These are phyloP conservation scores for Epinotia ramella DNA, from an alignment of 2,888 invertebrate species.

Conservation along the genomic window DNA sequence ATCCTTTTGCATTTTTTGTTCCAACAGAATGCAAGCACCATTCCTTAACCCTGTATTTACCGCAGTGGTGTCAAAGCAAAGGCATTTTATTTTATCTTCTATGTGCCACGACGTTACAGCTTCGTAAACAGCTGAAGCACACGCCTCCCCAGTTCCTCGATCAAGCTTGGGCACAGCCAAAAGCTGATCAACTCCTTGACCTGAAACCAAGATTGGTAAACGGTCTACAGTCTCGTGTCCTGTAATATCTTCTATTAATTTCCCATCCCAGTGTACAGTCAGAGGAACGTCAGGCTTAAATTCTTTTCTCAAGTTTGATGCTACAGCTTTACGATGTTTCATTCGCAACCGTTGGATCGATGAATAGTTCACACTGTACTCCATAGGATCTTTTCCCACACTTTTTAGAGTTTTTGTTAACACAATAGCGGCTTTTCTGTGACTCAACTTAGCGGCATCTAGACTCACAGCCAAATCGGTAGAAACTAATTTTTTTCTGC, in stretches of 20 bases:
- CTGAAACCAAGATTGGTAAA: constrained; percentile 48
- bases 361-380: constrained; percentile 30
- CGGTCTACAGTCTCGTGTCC: constrained; percentile 47
- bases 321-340: constrained; percentile 24
- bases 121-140: constrained; percentile 36
- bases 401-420: constrained; percentile 45
- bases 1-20: constrained; percentile 46
- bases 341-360: not conserved
- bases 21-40: constrained; percentile 45
- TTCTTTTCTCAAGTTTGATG: constrained; percentile 22
- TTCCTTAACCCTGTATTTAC: constrained; percentile 45
- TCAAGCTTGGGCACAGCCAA: constrained; percentile 42
- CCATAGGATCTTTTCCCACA: constrained; percentile 30
- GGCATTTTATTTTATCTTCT: constrained; percentile 36
- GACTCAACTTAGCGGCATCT: constrained; percentile 21
- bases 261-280: constrained; percentile 48
- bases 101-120: constrained; percentile 37
- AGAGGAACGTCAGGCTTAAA: constrained; percentile 43
- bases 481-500: constrained; percentile 36
- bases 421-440: constrained; percentile 45
- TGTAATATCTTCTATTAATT: constrained; percentile 47
- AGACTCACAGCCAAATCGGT: constrained; percentile 16
- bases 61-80: constrained; percentile 44
- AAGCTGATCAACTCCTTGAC: constrained; percentile 47
- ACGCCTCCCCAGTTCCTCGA: constrained; percentile 43